These are phyloP conservation scores for Dicaeum eximium DNA, from an alignment of 2,113 vertebrate genomes.

Conservation along the genomic window DNA sequence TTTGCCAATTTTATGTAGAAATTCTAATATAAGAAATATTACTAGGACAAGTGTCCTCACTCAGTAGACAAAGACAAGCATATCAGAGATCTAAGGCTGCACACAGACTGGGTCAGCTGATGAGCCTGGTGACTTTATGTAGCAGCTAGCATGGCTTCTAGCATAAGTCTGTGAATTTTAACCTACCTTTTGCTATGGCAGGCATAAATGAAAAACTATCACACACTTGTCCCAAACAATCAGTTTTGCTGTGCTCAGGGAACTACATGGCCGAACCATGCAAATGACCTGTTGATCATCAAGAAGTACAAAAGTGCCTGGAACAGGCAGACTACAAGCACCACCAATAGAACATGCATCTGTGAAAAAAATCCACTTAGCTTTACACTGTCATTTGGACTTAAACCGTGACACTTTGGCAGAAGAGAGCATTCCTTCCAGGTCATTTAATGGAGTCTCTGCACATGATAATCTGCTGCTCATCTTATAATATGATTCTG, in stretches of 20 bases:
- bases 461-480: neutral
- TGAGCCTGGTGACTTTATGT: neutral
- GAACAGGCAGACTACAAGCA: neutral
- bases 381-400: neutral
- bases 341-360: neutral
- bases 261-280: neutral
- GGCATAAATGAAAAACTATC: fast-evolving
- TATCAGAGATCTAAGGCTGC: neutral
- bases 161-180: neutral
- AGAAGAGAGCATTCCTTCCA: neutral
- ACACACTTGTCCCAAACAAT: neutral
- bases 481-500: neutral
- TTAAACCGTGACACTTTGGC: neutral
- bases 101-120: neutral
- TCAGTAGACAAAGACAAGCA: neutral
- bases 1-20: neutral
- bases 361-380: neutral
- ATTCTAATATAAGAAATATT: neutral
- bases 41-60: neutral
- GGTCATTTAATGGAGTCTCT: neutral
- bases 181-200: neutral
- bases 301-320: neutral
- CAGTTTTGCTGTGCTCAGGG: neutral
- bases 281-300: neutral
- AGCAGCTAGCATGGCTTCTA: neutral